Percentiles rank a stretch among this genome's conserved stretches.
Conservation (phyloP, 2,888 invertebrate species). For the Eurois occulta region DNA sequence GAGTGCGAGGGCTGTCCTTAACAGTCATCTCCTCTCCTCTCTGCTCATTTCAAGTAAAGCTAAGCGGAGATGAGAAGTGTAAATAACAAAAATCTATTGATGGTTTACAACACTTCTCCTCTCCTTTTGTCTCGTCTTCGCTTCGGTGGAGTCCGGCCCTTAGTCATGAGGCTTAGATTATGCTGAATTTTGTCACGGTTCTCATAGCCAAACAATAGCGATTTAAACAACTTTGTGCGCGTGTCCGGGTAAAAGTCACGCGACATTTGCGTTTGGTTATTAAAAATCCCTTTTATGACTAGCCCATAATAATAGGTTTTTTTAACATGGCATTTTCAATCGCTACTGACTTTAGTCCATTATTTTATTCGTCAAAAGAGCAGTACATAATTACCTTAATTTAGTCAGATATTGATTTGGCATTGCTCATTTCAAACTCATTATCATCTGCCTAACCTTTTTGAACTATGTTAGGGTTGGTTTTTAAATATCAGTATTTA, state of each 20-base stretch:
- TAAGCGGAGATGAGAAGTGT: background rate
- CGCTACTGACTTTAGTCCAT: background rate
- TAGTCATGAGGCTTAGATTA: background rate
- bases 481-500: no score
- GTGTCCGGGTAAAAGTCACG: constrained; percentile 39
- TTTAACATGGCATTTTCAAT: background rate
- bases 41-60: background rate
- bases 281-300: constrained; percentile 29
- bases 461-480: no score
- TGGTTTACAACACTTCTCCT: background rate
- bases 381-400: no score
- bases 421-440: no score
- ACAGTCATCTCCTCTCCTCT: background rate
- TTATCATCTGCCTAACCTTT: no score
- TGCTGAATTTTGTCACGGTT: background rate
- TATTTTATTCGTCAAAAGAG: no score
- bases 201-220: constrained; percentile 35
- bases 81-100: background rate
- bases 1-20: background rate
- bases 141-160: background rate
- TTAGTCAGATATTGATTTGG: no score
- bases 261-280: constrained; percentile 44
- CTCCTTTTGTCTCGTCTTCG: background rate
- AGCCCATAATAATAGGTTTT: background rate
- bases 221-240: constrained; percentile 40